A percentile compares a stretch with the other conserved stretches of the same genome.
Evolutionary conservation across 2,113 vertebrate species (phyloP).

Genomic region (Amblyopsis rosae): DNA sequence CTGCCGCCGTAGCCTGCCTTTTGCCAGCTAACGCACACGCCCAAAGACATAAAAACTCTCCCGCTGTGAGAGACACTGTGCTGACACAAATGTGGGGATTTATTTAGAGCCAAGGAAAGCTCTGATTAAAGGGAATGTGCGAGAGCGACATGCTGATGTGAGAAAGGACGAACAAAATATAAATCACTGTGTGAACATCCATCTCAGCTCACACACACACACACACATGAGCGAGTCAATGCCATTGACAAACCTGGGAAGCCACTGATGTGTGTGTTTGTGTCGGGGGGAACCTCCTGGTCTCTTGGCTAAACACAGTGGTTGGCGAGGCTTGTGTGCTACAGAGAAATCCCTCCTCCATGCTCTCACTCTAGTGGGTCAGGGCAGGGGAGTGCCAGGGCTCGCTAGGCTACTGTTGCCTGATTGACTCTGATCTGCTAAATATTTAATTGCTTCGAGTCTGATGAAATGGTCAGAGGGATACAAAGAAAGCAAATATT

Average conservation of each 20-base stretch:
- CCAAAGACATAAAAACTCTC: constrained; percentile 48
- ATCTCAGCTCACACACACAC: constrained; percentile 24
- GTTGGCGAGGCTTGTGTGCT: constrained; percentile 64
- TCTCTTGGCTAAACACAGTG: constrained; percentile 69
- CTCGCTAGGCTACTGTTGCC: constrained; percentile 63
- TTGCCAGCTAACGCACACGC: constrained; percentile 41
- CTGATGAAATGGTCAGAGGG: not conserved
- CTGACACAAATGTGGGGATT: constrained; percentile 40
- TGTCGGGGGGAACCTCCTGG: constrained; percentile 38
- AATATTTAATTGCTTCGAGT: constrained; percentile 64
- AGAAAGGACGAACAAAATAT: not conserved
- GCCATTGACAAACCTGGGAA: constrained; percentile 40
- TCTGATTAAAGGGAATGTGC: not conserved
- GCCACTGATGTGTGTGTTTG: constrained; percentile 10
- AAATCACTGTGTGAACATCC: not conserved
- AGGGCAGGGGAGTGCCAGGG: constrained; percentile 51
- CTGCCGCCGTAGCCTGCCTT: constrained; percentile 39
- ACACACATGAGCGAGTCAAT: constrained; percentile 6
- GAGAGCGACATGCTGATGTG: not conserved
- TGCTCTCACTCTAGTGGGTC: constrained; percentile 55
- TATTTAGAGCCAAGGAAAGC: constrained; percentile 28
- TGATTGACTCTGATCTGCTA: constrained; percentile 70
- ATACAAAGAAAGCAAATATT: not conserved
- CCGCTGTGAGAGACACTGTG: constrained; percentile 38
- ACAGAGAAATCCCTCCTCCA: constrained; percentile 65